A percentile compares a stretch with the other conserved stretches of the same genome.
Conservation (phyloP, 2,797 vertebrate species). For the Anolis apletophallus region DNA sequence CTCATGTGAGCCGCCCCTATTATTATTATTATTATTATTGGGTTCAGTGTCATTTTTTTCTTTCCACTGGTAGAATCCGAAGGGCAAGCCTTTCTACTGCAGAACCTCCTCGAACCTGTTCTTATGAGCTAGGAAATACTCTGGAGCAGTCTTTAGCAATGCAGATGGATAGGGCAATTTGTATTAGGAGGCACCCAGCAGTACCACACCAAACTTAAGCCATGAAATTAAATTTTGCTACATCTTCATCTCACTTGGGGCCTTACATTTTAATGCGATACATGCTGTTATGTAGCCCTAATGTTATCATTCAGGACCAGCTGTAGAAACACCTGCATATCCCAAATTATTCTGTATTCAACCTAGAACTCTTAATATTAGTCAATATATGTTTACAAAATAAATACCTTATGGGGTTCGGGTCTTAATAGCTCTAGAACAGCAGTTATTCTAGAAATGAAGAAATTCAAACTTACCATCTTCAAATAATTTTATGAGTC, state of each 20-base stretch:
- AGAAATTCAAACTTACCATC: slow-evolving; percentile 82
- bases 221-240: neutral
- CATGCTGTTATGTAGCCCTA: neutral
- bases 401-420: neutral
- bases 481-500: slow-evolving; percentile 84
- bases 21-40: no score
- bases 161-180: neutral
- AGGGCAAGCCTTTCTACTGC: neutral
- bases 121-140: neutral
- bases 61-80: neutral
- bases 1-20: no score
- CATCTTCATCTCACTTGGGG: neutral
- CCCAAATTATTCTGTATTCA: neutral
- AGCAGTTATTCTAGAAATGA: neutral
- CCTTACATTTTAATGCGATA: neutral
- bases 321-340: neutral
- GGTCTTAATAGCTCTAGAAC: neutral
- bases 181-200: neutral
- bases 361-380: neutral
- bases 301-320: neutral
- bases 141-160: neutral
- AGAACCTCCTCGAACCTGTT: neutral
- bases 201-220: neutral
- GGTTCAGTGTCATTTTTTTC: no score
- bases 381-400: neutral